These are phyloP conservation scores for Heliconius congener DNA, from an alignment of 1,140 invertebrate species.

Conservation along the genomic window DNA sequence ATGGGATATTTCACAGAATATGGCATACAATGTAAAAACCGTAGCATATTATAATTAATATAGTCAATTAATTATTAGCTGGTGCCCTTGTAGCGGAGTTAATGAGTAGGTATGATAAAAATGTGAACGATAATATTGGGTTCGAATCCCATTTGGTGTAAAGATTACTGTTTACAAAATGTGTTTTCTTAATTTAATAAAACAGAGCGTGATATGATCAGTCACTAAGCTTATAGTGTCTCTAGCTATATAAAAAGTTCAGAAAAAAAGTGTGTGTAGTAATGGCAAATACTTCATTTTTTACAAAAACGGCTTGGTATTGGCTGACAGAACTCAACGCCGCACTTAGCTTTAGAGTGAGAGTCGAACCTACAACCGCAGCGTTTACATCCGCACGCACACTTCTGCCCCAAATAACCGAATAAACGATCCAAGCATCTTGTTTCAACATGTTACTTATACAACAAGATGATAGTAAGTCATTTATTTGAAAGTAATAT, in stretches of 20 bases:
- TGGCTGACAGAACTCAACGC: not conserved
- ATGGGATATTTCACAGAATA: slow-evolving; percentile 1
- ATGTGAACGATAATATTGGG: not conserved
- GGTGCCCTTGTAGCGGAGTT: not conserved
- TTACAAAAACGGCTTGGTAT: too few species aligned
- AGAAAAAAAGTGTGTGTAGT: too few species aligned
- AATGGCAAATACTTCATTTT: too few species aligned
- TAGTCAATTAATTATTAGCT: not conserved
- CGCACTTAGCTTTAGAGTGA: not conserved
- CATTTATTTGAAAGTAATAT: slow-evolving; percentile 41
- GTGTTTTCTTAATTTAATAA: too few species aligned
- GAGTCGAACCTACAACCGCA: not conserved
- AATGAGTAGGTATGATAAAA: too few species aligned
- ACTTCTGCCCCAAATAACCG: not conserved
- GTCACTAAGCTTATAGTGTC: too few species aligned
- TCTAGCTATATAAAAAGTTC: too few species aligned
- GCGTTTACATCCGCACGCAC: too few species aligned
- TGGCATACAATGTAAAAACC: not conserved
- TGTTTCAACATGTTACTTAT: slow-evolving; percentile 12
- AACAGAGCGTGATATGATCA: too few species aligned
- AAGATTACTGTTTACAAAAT: too few species aligned
- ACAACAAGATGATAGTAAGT: slow-evolving; percentile 26
- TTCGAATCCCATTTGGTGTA: not conserved
- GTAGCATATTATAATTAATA: slow-evolving; percentile 4
- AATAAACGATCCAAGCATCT: not conserved